Conservation (phyloP, 2,888 invertebrate genomes). For the Aphodius sticticus region DNA sequence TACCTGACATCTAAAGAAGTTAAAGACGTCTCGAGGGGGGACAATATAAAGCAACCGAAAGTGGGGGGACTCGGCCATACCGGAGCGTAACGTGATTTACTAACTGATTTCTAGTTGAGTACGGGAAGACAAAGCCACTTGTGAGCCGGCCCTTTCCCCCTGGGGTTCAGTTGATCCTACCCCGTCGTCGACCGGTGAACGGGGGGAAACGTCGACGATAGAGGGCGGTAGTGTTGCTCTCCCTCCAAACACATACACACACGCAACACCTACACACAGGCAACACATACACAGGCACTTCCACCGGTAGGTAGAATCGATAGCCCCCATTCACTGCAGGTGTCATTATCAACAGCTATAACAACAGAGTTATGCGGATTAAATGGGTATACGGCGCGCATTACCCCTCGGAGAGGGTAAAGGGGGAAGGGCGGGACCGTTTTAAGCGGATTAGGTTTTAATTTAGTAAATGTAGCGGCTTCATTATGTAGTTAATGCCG, state of each 20-base stretch:
- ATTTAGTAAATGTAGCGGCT: constrained; percentile 42
- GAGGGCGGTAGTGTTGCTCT: constrained; percentile 9
- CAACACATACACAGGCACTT: constrained; percentile 16
- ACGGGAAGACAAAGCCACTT: constrained; percentile 49
- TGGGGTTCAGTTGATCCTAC: constrained; percentile 17
- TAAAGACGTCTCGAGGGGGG: constrained; percentile 26
- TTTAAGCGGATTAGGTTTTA: constrained; percentile 43
- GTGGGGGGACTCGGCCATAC: constrained; percentile 43
- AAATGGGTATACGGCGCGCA: constrained; percentile 34
- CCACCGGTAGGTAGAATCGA: constrained; percentile 40
- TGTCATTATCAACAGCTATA: constrained; percentile 49
- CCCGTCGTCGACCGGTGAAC: constrained; percentile 9
- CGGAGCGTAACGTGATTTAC: constrained; percentile 50
- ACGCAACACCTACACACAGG: constrained; percentile 11
- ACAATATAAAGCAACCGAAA: constrained; percentile 44
- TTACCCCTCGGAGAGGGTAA: not conserved
- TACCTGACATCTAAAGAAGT: not conserved
- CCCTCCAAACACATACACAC: constrained; percentile 13
- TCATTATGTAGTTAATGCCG: constrained; percentile 38
- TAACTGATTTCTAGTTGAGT: constrained; percentile 51
- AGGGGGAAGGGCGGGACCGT: constrained; percentile 25
- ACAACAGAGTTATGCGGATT: constrained; percentile 48
- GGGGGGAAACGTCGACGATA: constrained; percentile 10
- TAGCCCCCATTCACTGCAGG: constrained; percentile 46
- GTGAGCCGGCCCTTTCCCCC: constrained; percentile 35